Percentiles rank a stretch among this genome's conserved stretches.
Conservation (phyloP, 2,888 invertebrate species). For the Eupsilia transversa region DNA sequence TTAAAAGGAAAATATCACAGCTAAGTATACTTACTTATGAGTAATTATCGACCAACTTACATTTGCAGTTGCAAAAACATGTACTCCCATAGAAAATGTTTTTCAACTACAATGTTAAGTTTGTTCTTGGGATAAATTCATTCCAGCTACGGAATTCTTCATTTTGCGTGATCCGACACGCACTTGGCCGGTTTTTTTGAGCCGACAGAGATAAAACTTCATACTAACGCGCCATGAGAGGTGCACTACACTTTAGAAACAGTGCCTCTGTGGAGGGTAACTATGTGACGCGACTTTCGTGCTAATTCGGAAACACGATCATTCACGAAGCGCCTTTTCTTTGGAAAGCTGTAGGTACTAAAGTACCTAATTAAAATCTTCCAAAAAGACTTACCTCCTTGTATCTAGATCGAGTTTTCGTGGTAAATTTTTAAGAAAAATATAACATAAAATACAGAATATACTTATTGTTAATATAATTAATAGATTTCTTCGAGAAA, state of each 20-base stretch:
- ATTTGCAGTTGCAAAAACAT: too few species aligned
- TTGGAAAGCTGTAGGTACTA: background rate
- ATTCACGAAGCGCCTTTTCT: background rate
- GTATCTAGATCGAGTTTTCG: slow-evolving; percentile 33
- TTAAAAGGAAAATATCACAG: too few species aligned
- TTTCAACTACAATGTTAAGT: too few species aligned
- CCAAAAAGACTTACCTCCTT: slow-evolving; percentile 34
- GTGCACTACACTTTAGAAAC: background rate
- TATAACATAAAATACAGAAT: slow-evolving; percentile 67
- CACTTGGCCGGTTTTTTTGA: too few species aligned
- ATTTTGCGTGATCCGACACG: too few species aligned
- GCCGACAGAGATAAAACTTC: background rate
- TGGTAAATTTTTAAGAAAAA: slow-evolving; percentile 19
- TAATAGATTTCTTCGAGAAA: slow-evolving; percentile 76
- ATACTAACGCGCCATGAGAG: background rate
- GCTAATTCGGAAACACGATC: background rate
- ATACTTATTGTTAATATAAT: slow-evolving; percentile 69
- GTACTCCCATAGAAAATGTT: too few species aligned
- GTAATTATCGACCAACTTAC: too few species aligned
- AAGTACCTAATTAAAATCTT: background rate
- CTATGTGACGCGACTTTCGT: background rate
- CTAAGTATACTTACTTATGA: too few species aligned
- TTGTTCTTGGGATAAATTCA: too few species aligned
- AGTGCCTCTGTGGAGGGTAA: background rate
- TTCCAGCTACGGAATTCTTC: too few species aligned